These are phyloP conservation scores for Equus przewalskii DNA, from an alignment of 2,113 vertebrate genomes.

Conservation along the genomic window DNA sequence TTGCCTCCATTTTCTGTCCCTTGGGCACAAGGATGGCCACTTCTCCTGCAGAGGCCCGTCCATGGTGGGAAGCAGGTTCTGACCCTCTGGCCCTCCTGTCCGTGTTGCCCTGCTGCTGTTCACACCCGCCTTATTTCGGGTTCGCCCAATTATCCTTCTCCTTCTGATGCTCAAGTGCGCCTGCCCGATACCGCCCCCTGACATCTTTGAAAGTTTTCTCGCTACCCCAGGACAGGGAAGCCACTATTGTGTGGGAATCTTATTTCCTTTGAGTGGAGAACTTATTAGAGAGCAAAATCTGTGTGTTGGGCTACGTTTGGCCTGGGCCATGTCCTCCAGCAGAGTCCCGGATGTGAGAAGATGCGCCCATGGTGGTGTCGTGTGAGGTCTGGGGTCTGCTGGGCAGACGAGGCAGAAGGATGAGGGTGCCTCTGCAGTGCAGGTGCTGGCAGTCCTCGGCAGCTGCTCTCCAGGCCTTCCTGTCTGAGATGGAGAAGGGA, in stretches of 20 bases:
- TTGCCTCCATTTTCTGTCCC: not conserved
- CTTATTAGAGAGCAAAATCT: not conserved
- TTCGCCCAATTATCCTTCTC: not conserved
- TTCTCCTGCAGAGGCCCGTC: not conserved
- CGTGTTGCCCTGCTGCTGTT: not conserved
- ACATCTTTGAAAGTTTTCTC: not conserved
- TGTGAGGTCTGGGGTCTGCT: too few species aligned
- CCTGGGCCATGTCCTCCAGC: not conserved
- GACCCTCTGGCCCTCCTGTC: not conserved
- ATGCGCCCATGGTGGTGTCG: rapidly evolving
- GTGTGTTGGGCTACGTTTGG: not conserved
- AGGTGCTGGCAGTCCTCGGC: not conserved
- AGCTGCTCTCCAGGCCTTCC: not conserved
- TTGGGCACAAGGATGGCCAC: not conserved
- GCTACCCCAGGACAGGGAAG: not conserved
- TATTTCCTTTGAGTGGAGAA: not conserved
- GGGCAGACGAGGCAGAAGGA: not conserved
- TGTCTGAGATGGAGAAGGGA: not conserved
- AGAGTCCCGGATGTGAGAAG: not conserved
- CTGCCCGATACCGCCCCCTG: not conserved
- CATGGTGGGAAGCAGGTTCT: not conserved
- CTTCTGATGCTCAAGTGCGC: not conserved
- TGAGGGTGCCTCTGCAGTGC: too few species aligned
- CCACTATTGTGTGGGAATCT: not conserved
- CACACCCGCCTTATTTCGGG: not conserved